Base-by-base conservation (phyloP, 2,888 invertebrate genomes). In the Ormyrus rosae region DNA sequence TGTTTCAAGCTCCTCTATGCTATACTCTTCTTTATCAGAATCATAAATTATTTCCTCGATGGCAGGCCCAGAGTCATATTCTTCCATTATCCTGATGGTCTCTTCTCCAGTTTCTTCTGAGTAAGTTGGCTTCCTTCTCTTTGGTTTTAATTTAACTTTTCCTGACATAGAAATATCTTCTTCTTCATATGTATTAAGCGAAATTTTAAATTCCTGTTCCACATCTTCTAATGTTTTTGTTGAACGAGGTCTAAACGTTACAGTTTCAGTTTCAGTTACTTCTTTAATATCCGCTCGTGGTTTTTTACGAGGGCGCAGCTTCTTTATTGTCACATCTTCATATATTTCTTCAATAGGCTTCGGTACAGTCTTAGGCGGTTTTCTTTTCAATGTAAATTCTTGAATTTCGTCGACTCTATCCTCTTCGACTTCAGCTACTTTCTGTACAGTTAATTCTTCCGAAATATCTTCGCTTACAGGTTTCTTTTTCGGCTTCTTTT, bases 191-290 rank as follows among this genome's bases (percentile, higher is more conserved):
- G 96, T 95, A 90, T 96, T 95, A 81, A 96, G 91, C 10, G 95
- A 95, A 84, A 97, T 96, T 90, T 95, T 96, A 89, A 97, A 97
- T 91, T 97, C 97, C 91, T 97, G 97, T 88, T 97, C 96, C 11
- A 97, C 96, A 86, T 96, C 96, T 92, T 96, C 96, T 90, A 95
- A 96, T 0, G 95, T 95, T 91, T 95, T 96, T 0, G 94, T 95
- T 6, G 92, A 91, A 90, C 94, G 94, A 10, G 96, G 95, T 85
- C 95, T 94, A 91, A 96, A 96, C 58, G 95, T 96, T 0, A 96
- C 96, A 85, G 93, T 95, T 92, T 96, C 95, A 9, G 94, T 93
- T 87, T 95, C 95, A 0, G 94, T 94, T 68, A 94, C 93, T 92
- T 96, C 96, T 63, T 95, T 94, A 83, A 95, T 92, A 84, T 95